Base-by-base conservation (phyloP, 1,140 invertebrate species). In the Probaryconus sp. region DNA sequence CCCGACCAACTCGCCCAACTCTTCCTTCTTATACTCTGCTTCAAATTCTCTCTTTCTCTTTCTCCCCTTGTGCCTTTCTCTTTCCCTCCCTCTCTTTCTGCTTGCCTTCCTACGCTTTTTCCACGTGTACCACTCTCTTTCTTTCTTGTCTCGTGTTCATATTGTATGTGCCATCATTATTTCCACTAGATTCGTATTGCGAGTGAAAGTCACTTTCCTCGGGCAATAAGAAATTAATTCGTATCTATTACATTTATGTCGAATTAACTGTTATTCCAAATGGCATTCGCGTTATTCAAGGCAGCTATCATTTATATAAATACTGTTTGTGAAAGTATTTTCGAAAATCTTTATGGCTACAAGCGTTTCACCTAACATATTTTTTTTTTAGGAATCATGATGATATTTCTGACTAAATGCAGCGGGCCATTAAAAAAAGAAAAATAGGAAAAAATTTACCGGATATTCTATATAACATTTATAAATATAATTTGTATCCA, bases 151-250 rank as follows among this genome's bases (percentile, higher is more conserved):
- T 50, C 42, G 20, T 55, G 63, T 74, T 77, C 70, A 76, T 80
- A 80, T 74, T 81, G 78, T 76, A 53, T 45, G 45, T 47, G 78
- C 72, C 74, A 64, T 82, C 79, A 81, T 85, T 85, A 84, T 79
- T 85, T 85, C 79, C 78, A 76, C 72, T 79, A 75, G 77, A 82
- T 80, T 79, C 76, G 61, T 75, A 33, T 37, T 71, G 33, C 33
- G 48, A 71, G 69, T 56, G 48, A 76, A 65, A 67, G 53, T 56
- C 50, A 70, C 61, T 65, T 63, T 72, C 21, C 48, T 43, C 21
- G 11, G 28, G 26, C 43, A 58, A 63, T 56, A 63, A 55, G 31
- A 61, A 47, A 61, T 70, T 61, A 61, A 58, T 61, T 69, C 9
- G 26, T 16, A 50, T 31, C 17, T 43, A 37, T 68, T 58, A 42